Percentiles rank a stretch among this genome's conserved stretches.
These are phyloP conservation scores for Calliphora vicina DNA, from an alignment of 1,140 invertebrate genomes.

Conservation along the genomic window DNA sequence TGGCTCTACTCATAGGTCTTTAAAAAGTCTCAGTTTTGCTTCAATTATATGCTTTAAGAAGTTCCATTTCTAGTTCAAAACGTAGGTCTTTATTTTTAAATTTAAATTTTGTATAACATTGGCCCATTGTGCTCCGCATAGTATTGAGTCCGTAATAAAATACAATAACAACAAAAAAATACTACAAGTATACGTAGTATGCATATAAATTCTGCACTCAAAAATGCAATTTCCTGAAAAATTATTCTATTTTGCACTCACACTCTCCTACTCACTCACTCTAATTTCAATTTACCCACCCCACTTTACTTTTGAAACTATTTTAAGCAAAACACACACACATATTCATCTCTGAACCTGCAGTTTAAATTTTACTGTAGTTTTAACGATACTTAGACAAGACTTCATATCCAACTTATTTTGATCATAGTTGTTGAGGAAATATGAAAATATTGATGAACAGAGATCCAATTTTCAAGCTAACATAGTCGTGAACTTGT, in stretches of 20 bases:
- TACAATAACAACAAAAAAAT: not conserved
- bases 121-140: not conserved
- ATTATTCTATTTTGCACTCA: constrained; percentile 18
- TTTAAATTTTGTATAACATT: not conserved
- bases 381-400: too few relatives aligned
- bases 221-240: constrained; percentile 42
- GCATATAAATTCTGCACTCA: constrained; percentile 41
- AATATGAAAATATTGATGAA: too few relatives aligned
- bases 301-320: too few relatives aligned
- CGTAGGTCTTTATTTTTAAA: not conserved
- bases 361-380: too few relatives aligned
- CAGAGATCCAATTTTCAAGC: too few relatives aligned
- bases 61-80: too few relatives aligned
- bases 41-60: too few relatives aligned
- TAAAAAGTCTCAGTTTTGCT: not conserved
- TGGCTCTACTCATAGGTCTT: too few relatives aligned
- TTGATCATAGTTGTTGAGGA: too few relatives aligned
- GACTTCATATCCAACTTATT: too few relatives aligned
- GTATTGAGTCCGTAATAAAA: not conserved
- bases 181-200: not conserved
- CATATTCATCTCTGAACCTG: not conserved
- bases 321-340: not conserved
- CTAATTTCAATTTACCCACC: not conserved
- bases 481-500: too few relatives aligned
- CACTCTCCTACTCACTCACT: too few relatives aligned